Conservation (phyloP, 2,888 invertebrate species). For the Lepetodrilus schrolli region DNA sequence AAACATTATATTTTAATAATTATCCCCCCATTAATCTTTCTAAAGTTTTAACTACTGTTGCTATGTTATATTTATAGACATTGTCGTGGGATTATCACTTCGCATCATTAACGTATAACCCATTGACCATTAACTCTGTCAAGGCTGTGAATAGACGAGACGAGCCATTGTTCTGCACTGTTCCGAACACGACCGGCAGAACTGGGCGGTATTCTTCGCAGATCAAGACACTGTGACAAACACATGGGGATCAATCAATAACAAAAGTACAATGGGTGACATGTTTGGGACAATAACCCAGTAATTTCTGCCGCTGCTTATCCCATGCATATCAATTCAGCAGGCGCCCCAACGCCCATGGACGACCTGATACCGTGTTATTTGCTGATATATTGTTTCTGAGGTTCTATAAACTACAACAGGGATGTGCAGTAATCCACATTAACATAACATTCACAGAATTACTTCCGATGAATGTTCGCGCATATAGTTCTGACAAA, state of each 20-base stretch:
- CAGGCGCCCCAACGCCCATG: too few relatives aligned
- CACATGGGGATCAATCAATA: not conserved
- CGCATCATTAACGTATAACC: not conserved
- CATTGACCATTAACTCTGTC: conserved; percentile 6
- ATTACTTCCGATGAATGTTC: too few relatives aligned
- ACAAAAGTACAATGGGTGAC: conserved; percentile 15
- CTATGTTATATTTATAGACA: not conserved
- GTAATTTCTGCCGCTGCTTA: not conserved
- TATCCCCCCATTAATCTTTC: conserved; percentile 4
- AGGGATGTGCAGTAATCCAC: too few relatives aligned
- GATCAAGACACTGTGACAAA: not conserved
- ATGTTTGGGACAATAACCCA: conserved; percentile 3
- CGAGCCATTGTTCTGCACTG: conserved; percentile 4
- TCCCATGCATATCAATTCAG: too few relatives aligned
- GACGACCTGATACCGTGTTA: too few relatives aligned
- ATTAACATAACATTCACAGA: too few relatives aligned
- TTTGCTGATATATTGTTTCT: too few relatives aligned
- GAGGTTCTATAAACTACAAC: too few relatives aligned
- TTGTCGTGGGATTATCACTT: not conserved
- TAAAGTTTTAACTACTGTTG: conserved; percentile 12
- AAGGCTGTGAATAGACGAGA: not conserved
- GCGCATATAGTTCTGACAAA: too few relatives aligned
- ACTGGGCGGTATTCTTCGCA: not conserved
- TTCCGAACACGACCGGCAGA: not conserved
- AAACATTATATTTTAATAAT: conserved; percentile 1